A percentile compares a stretch with the other conserved stretches of the same genome.
phyloP scores from a whole-genome alignment of 2,113 vertebrate genomes.

The Aphyosemion australe region DNA sequence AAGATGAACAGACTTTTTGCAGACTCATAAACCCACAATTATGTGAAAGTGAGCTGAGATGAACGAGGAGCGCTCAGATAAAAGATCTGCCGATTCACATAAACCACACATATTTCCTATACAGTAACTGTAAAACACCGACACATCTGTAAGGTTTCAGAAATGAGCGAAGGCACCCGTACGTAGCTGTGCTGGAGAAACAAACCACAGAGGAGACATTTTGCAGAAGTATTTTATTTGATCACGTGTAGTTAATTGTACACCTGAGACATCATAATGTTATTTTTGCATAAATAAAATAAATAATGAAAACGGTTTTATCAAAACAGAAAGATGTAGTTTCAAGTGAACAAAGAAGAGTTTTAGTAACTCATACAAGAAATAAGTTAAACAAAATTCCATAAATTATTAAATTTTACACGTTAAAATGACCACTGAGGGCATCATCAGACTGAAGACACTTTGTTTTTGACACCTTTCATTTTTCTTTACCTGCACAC shows the following conservation, averaged over 20 bases:
- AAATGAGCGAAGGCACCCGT: not conserved
- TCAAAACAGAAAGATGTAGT: not conserved
- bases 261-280: not conserved
- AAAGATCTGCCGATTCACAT: conserved; percentile 60
- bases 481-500: not conserved
- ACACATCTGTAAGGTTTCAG: conserved; percentile 32
- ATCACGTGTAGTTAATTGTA: conserved; percentile 19
- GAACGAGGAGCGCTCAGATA: conserved; percentile 12
- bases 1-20: conserved; percentile 24
- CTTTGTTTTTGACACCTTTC: not conserved
- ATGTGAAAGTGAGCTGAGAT: conserved; percentile 7
- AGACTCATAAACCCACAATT: conserved; percentile 37
- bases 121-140: conserved; percentile 45
- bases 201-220: conserved; percentile 21
- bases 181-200: not conserved
- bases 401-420: conserved; percentile 35
- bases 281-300: not conserved
- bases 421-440: not conserved
- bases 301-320: conserved; percentile 2
- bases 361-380: conserved; percentile 20
- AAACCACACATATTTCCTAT: conserved; percentile 67
- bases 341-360: not conserved
- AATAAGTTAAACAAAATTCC: conserved; percentile 44
- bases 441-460: not conserved
- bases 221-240: conserved; percentile 36